These are phyloP conservation scores for Tinea semifulvella DNA, from an alignment of 2,888 invertebrate genomes.

Conservation along the genomic window DNA sequence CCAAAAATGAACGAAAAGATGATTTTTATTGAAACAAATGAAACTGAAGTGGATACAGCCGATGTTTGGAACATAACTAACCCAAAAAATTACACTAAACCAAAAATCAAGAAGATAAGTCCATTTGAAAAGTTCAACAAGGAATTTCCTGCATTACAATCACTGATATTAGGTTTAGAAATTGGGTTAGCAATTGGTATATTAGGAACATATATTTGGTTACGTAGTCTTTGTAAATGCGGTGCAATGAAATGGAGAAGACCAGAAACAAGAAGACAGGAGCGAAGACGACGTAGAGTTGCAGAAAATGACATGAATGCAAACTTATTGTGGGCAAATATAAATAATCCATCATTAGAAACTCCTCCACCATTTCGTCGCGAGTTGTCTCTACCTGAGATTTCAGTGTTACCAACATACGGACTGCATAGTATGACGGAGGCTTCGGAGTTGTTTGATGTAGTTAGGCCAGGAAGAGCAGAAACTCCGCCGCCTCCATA, in stretches of 20 bases:
- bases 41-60: constrained; percentile 42
- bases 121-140: constrained; percentile 48
- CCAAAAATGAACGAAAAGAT: constrained; percentile 67
- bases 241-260: constrained; percentile 31
- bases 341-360: constrained; percentile 42
- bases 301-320: constrained; percentile 45
- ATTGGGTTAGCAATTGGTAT: constrained; percentile 52
- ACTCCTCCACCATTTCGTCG: constrained; percentile 50
- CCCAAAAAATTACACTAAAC: constrained; percentile 27
- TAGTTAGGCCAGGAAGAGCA: constrained; percentile 36
- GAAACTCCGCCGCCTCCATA: constrained; percentile 62
- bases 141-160: constrained; percentile 51
- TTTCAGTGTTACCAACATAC: constrained; percentile 32
- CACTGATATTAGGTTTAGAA: constrained; percentile 51
- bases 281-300: constrained; percentile 28
- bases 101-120: constrained; percentile 24
- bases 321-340: constrained; percentile 46
- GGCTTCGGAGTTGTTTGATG: constrained; percentile 35
- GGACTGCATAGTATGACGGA: constrained; percentile 33
- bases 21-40: constrained; percentile 42
- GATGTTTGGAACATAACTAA: constrained; percentile 46
- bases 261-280: constrained; percentile 31
- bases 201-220: constrained; percentile 52
- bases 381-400: constrained; percentile 39
- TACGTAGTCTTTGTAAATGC: constrained; percentile 42